Base-by-base conservation (phyloP, 2,113 vertebrate species). In the Edolisoma coerulescens region DNA sequence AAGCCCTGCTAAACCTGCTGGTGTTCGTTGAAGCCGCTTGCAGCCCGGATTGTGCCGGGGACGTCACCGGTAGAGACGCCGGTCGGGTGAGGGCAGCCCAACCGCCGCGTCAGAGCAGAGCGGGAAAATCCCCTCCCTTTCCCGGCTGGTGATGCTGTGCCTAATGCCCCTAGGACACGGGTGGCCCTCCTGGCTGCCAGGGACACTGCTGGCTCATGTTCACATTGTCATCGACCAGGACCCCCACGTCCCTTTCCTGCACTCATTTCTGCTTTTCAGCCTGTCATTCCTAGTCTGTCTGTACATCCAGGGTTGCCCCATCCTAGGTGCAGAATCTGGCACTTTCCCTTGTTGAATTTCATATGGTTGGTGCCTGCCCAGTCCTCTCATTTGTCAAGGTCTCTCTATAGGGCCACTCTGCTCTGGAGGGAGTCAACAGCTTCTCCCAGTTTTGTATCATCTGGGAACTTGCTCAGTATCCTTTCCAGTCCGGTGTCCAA, bases 221-320 rank as follows among this genome's bases (percentile, higher is more conserved):
- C 14, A 54, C 0, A 22, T 21, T 44, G 9, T 0, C 45, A n/a
- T 4, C 1, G 4, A 45, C 7, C 18, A 54, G 39, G 22, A 27
- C 2, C 0, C 18, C 19, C 18, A 28, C 0, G 9, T 1, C 11
- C 14, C 11, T 64, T 54, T 53, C 52, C 41, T 47, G 41, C 10
- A 37, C 13, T 57, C 17, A 45, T 32, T 47, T 53, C 32, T 73
- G 33, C 13, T 44, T 2, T 73, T 39, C 41, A 47, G 9, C 6
- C 6, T 33, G 13, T 63, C 22, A 1, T 22, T 84, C 4, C 7
- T 9, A 1, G 1, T 28, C 49, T 47, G 16, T 35, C 54, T 10
- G 16, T 52, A 26, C 17, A 37, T 5, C 7, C 47, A 63, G 13
- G 2, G 11, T 13, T 39, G 18, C 5, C 11, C 18, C 33, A 33